Percentiles rank a stretch among this genome's conserved stretches.
phyloP scores from a whole-genome alignment of 2,888 invertebrate species.

The Agriopis marginaria region DNA sequence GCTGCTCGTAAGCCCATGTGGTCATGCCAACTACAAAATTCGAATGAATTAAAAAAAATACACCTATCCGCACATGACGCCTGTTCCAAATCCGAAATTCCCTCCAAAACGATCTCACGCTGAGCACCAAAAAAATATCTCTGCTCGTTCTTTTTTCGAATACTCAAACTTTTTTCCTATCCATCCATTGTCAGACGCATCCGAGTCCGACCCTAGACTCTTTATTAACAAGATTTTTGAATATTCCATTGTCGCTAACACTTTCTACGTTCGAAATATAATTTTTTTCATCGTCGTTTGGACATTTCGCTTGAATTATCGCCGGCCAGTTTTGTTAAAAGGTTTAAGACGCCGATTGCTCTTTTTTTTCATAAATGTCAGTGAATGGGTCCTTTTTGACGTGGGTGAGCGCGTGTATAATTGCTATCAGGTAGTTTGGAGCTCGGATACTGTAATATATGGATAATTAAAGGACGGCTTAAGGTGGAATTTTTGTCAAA shows the following conservation, averaged over 20 bases:
- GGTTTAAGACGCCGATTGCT: constrained; percentile 75
- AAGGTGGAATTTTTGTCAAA: constrained; percentile 86
- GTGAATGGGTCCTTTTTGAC: constrained; percentile 77
- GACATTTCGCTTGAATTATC: constrained; percentile 86
- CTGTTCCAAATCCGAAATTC: constrained; percentile 80
- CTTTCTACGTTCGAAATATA: constrained; percentile 82
- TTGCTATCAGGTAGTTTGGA: constrained; percentile 83
- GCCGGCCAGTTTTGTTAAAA: constrained; percentile 84
- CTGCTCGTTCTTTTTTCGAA: constrained; percentile 67
- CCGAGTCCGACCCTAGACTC: constrained; percentile 69
- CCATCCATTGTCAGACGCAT: constrained; percentile 63
- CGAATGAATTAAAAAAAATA: constrained; percentile 58
- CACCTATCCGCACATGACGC: constrained; percentile 76
- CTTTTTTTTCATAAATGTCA: constrained; percentile 78
- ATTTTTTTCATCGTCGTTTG: constrained; percentile 76
- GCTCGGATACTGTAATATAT: constrained; percentile 81
- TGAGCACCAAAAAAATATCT: constrained; percentile 73
- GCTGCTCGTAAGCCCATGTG: constrained; percentile 56
- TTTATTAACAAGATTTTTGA: constrained; percentile 85
- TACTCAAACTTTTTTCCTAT: constrained; percentile 54
- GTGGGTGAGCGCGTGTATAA: constrained; percentile 86
- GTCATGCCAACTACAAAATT: constrained; percentile 46
- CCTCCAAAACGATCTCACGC: constrained; percentile 84
- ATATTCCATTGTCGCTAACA: constrained; percentile 85
- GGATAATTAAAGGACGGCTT: constrained; percentile 85